Conservation (phyloP, 2,888 invertebrate species). For the Cantharis rustica region DNA sequence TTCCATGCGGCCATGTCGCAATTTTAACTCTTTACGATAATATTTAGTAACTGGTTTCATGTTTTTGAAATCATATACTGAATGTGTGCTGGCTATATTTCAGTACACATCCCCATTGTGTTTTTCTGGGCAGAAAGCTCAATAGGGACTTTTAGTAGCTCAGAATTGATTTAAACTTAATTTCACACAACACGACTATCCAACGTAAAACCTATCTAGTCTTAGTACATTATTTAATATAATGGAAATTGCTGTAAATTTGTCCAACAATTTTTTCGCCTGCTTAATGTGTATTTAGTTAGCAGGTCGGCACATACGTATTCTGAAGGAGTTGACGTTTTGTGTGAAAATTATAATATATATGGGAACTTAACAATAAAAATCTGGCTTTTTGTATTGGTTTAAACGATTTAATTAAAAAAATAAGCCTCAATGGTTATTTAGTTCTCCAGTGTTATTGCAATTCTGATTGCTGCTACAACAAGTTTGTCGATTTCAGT, state of each 20-base stretch:
- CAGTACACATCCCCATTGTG: conserved; percentile 52
- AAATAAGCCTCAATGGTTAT: conserved; percentile 1
- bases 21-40: conserved; percentile 47
- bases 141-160: conserved; percentile 52
- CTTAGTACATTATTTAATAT: not conserved
- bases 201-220: not conserved
- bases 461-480: conserved; percentile 55
- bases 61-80: conserved; percentile 54
- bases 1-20: conserved; percentile 55
- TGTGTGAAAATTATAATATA: conserved; percentile 5
- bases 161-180: conserved; percentile 51
- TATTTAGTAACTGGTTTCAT: conserved; percentile 54
- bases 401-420: not conserved
- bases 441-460: conserved; percentile 45
- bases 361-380: conserved; percentile 18
- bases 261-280: not conserved
- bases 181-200: conserved; percentile 2
- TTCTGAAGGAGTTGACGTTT: not conserved
- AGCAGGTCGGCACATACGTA: not conserved
- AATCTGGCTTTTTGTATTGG: conserved; percentile 18
- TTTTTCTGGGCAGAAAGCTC: conserved; percentile 55
- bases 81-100: conserved; percentile 46
- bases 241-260: not conserved
- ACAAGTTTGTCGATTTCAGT: conserved; percentile 53
- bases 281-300: not conserved